Base-by-base conservation (phyloP, 1,140 invertebrate genomes). In the Rhizoglyphus robini region DNA sequence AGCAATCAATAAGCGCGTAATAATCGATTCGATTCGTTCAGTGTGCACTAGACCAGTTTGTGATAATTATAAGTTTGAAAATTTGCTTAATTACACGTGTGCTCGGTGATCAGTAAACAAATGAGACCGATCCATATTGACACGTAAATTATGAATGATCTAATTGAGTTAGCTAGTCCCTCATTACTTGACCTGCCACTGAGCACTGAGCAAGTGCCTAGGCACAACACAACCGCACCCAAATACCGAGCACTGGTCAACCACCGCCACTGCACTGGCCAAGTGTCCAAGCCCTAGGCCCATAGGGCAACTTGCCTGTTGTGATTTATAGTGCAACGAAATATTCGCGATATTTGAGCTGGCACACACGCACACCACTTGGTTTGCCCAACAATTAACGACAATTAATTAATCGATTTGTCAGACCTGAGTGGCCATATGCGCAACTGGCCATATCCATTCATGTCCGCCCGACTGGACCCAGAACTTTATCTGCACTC, bases 61-160 rank as follows among this genome's bases (percentile, higher is more conserved):
- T 8, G 8, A 54, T 54, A 54, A 54, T 54, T 41, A 41, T 18
- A 41, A 18, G 36, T 54, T 27, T 54, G 8, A 25, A 15, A 54
- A 54, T 8, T 5, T 8, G 8, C 23, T 8, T 54, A 54, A 54
- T 54, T 54, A 54, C 51, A 54, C 23, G 36, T 41, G 36, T 41
- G 36, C 8, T 54, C 20, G 8, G 51, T 11, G 51, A 32, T 27
- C 15, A 8, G 51, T 54, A 54, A 54, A 54, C 51, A 54, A 54
- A 54, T 54, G 51, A 54, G 23, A 8, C 51, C 23, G 8, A 25
- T 20, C 8, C 8, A 25, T 54, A 8, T 32, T 54, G 31, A 54
- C 51, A 54, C 31, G 51, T 20, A 20, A 54, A 54, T 54, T 54
- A 54, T 54, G 51, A 54, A 54, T 54, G 51, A 54, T 54, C 51